phyloP scores from a whole-genome alignment of 2,888 invertebrate species.

The Trachelus iudaicus region DNA sequence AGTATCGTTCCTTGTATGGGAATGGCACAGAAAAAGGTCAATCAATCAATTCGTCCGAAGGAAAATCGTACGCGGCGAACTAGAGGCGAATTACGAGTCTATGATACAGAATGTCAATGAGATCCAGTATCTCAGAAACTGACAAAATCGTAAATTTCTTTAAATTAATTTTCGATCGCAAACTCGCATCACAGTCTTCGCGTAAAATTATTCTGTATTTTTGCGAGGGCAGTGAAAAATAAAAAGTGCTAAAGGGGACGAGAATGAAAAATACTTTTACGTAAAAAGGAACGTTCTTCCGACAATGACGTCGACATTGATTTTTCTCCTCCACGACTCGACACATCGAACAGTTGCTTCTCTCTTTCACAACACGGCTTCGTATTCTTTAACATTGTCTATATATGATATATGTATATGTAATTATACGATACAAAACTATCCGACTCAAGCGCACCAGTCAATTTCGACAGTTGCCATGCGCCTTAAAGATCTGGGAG shows the following conservation, averaged over 20 bases:
- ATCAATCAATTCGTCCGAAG: conserved; percentile 24
- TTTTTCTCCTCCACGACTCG: not conserved
- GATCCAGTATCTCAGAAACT: not conserved
- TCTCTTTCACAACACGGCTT: not conserved
- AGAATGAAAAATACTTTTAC: not conserved
- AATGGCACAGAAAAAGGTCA: conserved; percentile 52
- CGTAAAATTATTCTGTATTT: not conserved
- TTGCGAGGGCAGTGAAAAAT: not conserved
- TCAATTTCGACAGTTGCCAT: not conserved
- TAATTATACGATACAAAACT: not conserved
- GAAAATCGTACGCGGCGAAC: not conserved
- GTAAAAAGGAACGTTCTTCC: not conserved
- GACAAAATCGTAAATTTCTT: conserved; percentile 9
- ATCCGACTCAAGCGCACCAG: not conserved
- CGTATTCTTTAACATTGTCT: not conserved
- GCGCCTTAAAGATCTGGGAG: not conserved
- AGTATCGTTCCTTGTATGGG: conserved; percentile 52
- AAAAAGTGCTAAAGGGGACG: not conserved
- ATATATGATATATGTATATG: not conserved
- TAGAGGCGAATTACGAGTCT: not conserved
- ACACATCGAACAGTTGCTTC: not conserved
- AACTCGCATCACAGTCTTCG: conserved; percentile 16
- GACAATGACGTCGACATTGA: not conserved
- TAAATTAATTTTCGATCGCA: conserved; percentile 9
- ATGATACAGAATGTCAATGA: not conserved